Base-by-base conservation (phyloP, 1,140 invertebrate species). In the Temnothorax nylanderi region DNA sequence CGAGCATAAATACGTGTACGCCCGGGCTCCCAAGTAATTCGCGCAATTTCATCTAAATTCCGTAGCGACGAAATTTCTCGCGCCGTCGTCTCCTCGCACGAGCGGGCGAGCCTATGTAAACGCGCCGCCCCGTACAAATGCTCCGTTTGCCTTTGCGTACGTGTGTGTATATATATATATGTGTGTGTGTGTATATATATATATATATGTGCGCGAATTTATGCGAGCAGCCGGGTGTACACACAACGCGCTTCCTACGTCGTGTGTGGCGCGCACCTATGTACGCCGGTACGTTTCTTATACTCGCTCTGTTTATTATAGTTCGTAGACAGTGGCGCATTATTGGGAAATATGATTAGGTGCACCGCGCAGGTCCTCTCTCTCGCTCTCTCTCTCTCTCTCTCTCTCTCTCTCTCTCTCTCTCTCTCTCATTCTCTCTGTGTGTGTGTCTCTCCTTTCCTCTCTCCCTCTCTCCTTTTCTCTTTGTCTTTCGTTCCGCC, bases 1-100 rank as follows among this genome's bases (percentile, higher is more conserved):
- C 51, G 64, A 37, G 85, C 77, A 54, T 65, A 89, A 85, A 85
- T 85, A 87, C 44, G 64, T 84, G 74, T 80, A 60, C 54, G 67
- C 75, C 81, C 85, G 89, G 86, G 91, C 91, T 88, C 84, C 87
- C 91, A 92, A 95, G 94, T 94, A 94, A 95, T 95, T 95, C 93
- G 90, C 91, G 94, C 93, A 95, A 95, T 95, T 95, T 95, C 94
- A 95, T 95, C 93, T 94, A 95, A 95, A 95, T 95, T 95, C 94
- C 94, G 78, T 81, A 87, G 81, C 90, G 81, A 87, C 86, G 87
- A 94, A 93, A 94, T 93, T 93, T 91, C 91, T 87, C 90, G 88
- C 92, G 89, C 91, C 89, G 91, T 84, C 87, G 85, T 90, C 62
- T 87, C 87, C 87, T 58, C 81, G 80, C 88, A 62, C 54, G 37